These are phyloP conservation scores for Dicaeum eximium DNA, from an alignment of 2,113 vertebrate species.

Conservation along the genomic window DNA sequence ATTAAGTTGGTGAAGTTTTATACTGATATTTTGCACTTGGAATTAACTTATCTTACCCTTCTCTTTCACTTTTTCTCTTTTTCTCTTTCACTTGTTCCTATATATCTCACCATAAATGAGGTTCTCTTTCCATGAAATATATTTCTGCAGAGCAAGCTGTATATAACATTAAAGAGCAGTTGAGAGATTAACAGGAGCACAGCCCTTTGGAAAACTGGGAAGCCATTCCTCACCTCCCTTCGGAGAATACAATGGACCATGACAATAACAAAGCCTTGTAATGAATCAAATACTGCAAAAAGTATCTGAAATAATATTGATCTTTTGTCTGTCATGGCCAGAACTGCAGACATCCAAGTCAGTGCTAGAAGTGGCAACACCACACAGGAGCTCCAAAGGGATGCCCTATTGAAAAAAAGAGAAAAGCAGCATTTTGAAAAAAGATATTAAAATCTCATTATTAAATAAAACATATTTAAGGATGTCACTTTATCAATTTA, in stretches of 20 bases:
- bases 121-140: neutral
- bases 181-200: neutral
- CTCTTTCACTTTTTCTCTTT: neutral
- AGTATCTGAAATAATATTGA: conserved; percentile 99
- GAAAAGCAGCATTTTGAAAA: neutral
- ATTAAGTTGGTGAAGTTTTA: neutral
- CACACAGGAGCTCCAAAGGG: conserved; percentile 98
- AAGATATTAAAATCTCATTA: neutral
- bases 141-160: neutral
- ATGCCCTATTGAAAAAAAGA: conserved; percentile 82
- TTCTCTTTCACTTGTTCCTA: neutral
- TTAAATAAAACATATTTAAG: conserved; percentile 26
- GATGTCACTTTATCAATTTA: conserved; percentile 60
- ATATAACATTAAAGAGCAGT: neutral
- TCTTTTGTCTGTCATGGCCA: conserved; percentile 99
- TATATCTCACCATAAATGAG: neutral
- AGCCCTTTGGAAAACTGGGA: neutral
- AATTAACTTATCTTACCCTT: neutral
- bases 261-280: conserved; percentile 98
- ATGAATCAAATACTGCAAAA: conserved; percentile 97
- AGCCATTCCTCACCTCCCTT: conserved; percentile 85
- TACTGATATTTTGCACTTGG: neutral
- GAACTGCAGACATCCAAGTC: conserved; percentile 99
- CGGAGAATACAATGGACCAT: conserved; percentile 98
- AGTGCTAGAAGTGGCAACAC: conserved; percentile 94